phyloP scores from a whole-genome alignment of 2,113 vertebrate genomes.

The Ardeotis arabs region DNA sequence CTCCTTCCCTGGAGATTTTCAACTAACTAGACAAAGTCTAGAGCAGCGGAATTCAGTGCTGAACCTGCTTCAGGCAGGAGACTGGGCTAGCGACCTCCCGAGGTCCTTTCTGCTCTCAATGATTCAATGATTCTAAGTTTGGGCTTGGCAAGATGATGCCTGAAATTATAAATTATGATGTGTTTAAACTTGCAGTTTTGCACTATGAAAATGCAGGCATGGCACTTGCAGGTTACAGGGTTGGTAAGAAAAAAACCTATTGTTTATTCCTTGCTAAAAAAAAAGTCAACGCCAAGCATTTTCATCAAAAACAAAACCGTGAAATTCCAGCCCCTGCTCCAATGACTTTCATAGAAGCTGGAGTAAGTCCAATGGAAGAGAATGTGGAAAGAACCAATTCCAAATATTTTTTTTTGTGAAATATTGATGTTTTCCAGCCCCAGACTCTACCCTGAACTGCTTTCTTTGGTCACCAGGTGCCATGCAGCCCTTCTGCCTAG shows the following conservation, averaged over 20 bases:
- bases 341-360: background rate
- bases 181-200: background rate
- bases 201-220: background rate
- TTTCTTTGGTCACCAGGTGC: background rate
- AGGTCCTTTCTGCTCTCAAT: background rate
- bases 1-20: background rate
- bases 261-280: background rate
- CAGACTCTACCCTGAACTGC: background rate
- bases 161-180: background rate
- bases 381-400: background rate
- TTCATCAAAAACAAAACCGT: background rate
- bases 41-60: background rate
- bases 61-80: background rate
- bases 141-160: background rate
- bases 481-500: background rate
- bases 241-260: background rate
- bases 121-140: background rate
- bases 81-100: rapidly evolving
- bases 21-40: background rate
- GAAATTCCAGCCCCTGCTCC: background rate
- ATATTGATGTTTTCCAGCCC: background rate
- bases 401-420: background rate
- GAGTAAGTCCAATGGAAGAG: background rate
- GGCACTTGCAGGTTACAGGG: background rate
- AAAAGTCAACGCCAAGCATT: background rate